Evolutionary conservation across 2,888 invertebrate species (phyloP), one percentile per base, ranked within the genome.

Genomic region (Amphipyra berbera): DNA sequence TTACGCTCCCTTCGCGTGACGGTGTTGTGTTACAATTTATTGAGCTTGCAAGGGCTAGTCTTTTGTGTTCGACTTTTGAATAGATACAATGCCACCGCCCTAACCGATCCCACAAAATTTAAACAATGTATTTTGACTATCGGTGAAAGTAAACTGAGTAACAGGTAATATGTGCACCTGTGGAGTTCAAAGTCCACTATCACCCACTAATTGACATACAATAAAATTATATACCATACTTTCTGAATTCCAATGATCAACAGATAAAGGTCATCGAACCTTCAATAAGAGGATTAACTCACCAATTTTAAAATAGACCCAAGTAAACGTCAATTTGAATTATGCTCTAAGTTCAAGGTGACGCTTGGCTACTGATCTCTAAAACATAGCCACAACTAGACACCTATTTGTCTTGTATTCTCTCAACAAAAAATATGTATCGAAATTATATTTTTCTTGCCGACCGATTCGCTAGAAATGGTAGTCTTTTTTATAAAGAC

Each of bases 261-360:
- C 61, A 74, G 67, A 59, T 68, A 78, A 77, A 86, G 85, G 83
- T 86, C 79, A 72, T 68, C 73, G 82, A 86, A 82, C 86, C 70
- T 71, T 52, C 74, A 54, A 52, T 78, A 72, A 75, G 81, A 79
- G 58, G 81, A 64, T 84, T 82, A 79, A 77, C 72, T 79, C 73
- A 69, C 62, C 55, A 70, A 73, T 77, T 67, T 72, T 64, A 78
- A 84, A 87, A 87, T 86, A 84, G 86, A 84, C 82, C 80, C 81
- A 79, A 82, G 74, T 74, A 83, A 78, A 82, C 83, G 82, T 82
- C 81, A 76, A 84, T 87, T 86, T 82, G 82, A 87, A 87, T 88
- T 83, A 85, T 84, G 78, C 71, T 79, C 79, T 65, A 86, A 89
- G 91, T 93, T 93, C 92, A 92, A 93, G 92, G 93, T 88, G 83